A percentile compares a stretch with the other conserved stretches of the same genome.
Evolutionary conservation across 2,797 vertebrate genomes (phyloP).

Genomic region (Darevskia nairensis): DNA sequence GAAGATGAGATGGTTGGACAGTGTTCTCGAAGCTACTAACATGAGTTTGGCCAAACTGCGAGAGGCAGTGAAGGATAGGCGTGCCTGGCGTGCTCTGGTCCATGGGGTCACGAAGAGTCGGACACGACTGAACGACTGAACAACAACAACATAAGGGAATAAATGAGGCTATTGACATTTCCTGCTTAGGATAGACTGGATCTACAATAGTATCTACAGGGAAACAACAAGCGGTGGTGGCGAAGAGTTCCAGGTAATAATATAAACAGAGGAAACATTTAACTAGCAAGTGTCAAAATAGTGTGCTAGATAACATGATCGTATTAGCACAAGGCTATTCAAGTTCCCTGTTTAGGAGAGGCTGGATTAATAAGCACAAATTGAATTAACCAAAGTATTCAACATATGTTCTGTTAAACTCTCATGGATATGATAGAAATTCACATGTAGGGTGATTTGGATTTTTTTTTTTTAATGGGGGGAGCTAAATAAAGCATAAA

Average conservation of each 20-base stretch:
- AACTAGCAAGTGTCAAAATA: slow-evolving; percentile 11
- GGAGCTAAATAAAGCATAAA: slow-evolving; percentile 73
- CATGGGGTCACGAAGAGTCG: too few relatives aligned
- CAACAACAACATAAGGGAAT: too few relatives aligned
- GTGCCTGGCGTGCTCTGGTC: too few relatives aligned
- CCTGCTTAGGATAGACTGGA: too few relatives aligned
- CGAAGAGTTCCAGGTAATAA: slow-evolving; percentile 22
- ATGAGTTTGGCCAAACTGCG: too few relatives aligned
- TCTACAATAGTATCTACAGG: slow-evolving; percentile 19
- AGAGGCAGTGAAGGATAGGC: too few relatives aligned
- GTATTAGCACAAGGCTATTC: slow-evolving; percentile 64
- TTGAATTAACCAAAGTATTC: slow-evolving; percentile 77
- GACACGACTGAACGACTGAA: too few relatives aligned
- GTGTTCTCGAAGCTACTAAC: too few relatives aligned
- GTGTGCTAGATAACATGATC: slow-evolving; percentile 45
- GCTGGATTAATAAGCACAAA: slow-evolving; percentile 74
- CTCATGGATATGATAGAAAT: slow-evolving; percentile 65
- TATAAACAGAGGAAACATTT: slow-evolving; percentile 39
- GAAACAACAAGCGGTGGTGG: slow-evolving; percentile 16
- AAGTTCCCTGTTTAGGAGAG: slow-evolving; percentile 50
- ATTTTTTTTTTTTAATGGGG: slow-evolving; percentile 23
- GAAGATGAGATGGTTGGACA: too few relatives aligned
- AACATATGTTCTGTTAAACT: slow-evolving; percentile 75
- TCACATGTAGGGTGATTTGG: slow-evolving; percentile 29
- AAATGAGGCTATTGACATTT: too few relatives aligned